Base-by-base conservation (phyloP, 92 coral and sea anemone genomes). In the Palythoa heliodiscus region DNA sequence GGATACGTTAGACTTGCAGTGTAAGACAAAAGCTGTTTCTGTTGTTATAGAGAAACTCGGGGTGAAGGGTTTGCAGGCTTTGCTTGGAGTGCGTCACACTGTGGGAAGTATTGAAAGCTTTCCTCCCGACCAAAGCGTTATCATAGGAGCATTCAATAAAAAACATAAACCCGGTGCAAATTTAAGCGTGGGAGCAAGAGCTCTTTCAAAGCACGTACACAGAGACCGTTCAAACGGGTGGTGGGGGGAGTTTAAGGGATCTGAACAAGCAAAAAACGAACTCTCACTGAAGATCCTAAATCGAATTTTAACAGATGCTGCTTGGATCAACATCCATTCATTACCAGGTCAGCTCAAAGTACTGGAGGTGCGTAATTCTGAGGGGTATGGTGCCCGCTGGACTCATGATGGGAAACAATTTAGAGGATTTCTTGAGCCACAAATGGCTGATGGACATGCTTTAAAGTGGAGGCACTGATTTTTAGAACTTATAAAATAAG, bases 341-440 rank as follows among this genome's bases (percentile, higher is more conserved):
- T 20, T 96, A 63, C 98, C 98, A 9, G 93, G 91, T 88, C 95
- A 92, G n/a, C 78, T 96, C 7, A 89, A 89, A 87, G 92, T 96
- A 5, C 67, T 96, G 76, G 98, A 96, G 74, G 95, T 96, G 22
- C 92, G 98, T 52, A 88, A 90, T 82, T 72, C 83, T n/a, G 86
- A 87, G 76, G 98, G 98, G 19, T 96, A 96, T 73, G 98, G 98
- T 11, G 98, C 98, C 9, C 89, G 98, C 16, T 96, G 98, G 98
- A 85, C 94, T 16, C 67, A 39, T 86, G 95, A 96, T 75, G 98
- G 98, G 37, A 75, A 61, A 52, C 86, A 71, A n/a, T 96, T 96
- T 61, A 91, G 98, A 54, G 98, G 98, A 1, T 96, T 96, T 78
- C 85, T 96, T 15, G 98, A 96, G 64, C 98, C 98, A 3, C 98